These are phyloP conservation scores for Ariolimax columbianus DNA, from an alignment of 2,888 invertebrate genomes.

Conservation along the genomic window DNA sequence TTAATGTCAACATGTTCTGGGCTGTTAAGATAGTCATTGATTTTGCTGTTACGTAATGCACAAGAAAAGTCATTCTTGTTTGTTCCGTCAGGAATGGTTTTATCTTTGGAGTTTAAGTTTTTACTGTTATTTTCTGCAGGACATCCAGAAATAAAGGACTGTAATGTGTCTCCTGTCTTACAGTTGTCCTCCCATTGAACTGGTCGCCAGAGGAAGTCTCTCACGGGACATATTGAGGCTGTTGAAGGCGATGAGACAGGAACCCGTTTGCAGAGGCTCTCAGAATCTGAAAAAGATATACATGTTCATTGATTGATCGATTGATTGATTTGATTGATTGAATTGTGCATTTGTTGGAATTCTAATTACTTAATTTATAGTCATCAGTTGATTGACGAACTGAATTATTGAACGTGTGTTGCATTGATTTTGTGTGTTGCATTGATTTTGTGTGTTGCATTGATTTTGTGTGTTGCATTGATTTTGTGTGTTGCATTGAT, in stretches of 20 bases:
- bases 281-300: background rate
- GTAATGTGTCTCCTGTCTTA: background rate
- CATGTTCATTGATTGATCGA: background rate
- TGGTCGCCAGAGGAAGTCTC: constrained; percentile 36
- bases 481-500: too few species aligned
- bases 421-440: too few species aligned
- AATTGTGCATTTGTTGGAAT: too few species aligned
- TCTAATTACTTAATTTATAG: too few species aligned
- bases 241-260: background rate
- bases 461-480: too few species aligned
- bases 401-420: too few species aligned
- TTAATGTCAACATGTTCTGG: background rate
- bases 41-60: background rate
- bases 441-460: too few species aligned
- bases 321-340: background rate
- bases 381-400: too few species aligned
- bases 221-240: background rate
- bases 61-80: background rate
- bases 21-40: too few species aligned
- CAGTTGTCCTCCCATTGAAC: constrained; percentile 8
- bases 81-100: background rate
- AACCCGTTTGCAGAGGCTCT: background rate
- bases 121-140: background rate
- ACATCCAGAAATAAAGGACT: background rate
- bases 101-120: background rate